phyloP scores from a whole-genome alignment of 2,797 vertebrate species.

The Tauraco hartlaubi region DNA sequence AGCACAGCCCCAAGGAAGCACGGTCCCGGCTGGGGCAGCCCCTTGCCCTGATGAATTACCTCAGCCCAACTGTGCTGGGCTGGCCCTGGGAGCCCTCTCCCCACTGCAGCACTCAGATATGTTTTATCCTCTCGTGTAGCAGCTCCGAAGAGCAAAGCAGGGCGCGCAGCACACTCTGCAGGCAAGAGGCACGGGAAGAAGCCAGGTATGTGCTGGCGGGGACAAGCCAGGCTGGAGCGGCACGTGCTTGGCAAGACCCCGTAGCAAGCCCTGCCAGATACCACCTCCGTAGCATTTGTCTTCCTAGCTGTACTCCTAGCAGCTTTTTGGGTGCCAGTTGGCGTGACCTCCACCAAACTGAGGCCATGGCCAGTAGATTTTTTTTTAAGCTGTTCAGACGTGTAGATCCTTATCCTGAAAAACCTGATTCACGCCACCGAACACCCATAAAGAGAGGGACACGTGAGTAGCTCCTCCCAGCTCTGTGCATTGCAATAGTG shows the following conservation, averaged over 20 bases:
- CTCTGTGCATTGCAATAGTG: accelerated
- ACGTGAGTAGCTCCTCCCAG: not conserved
- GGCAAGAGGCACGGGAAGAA: constrained; percentile 49
- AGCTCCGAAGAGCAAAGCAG: constrained; percentile 27
- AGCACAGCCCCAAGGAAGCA: not conserved
- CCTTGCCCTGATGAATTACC: not conserved
- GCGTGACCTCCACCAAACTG: accelerated
- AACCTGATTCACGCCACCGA: accelerated
- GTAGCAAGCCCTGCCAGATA: not conserved
- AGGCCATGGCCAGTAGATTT: not conserved
- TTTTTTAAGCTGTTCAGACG: not conserved
- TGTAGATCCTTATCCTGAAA: not conserved
- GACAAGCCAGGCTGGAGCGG: not conserved
- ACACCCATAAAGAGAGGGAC: accelerated
- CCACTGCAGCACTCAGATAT: not conserved
- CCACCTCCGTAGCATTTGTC: accelerated
- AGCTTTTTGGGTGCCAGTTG: not conserved
- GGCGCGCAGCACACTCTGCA: constrained; percentile 65
- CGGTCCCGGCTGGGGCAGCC: accelerated
- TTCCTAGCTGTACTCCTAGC: not conserved
- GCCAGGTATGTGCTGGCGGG: constrained; percentile 13
- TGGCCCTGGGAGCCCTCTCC: not conserved
- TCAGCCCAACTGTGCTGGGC: not conserved
- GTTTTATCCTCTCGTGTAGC: not conserved
- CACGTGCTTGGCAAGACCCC: not conserved